Base-by-base conservation (phyloP, 2,113 vertebrate species). In the Pteronura brasiliensis region DNA sequence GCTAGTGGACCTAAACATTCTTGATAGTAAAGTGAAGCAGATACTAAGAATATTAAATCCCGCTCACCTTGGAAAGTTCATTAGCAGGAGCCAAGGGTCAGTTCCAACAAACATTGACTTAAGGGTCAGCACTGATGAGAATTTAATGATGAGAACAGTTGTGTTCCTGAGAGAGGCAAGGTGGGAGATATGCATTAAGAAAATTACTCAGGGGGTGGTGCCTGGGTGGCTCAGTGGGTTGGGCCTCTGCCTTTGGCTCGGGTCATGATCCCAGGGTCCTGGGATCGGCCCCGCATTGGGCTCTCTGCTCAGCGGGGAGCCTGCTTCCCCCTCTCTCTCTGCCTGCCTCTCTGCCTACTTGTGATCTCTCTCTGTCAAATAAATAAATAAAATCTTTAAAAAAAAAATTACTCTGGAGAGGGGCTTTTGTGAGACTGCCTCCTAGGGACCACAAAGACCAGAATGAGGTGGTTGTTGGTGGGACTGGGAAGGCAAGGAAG, bases 81-180 rank as follows among this genome's bases (percentile, higher is more conserved):
- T 92, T 94, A 92, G 44, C 61, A 90, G 36, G 69, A 86, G 34
- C 8, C 80, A 90, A 52, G 42, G 95, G 84, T 74, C 85, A 95
- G 59, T 39, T 87, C 67, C 69, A 90, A 72, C 25, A 79, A 85
- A 77, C 63, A 88, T 29, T 80, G 90, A 72, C 52, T 44, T 52
- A 49, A 63, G 87, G 29, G 7, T 55, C 59, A 63, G 20, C 7
- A 65, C 61, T 81, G 42, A 91, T 55, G 65, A 86, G 82, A 63
- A 86, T 23, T 91, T 83, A 95, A 88, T 74, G 92, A 80, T 83
- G 82, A 72, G 10, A 27, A 71, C 65, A 52, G 63, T 52, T 97
- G 72, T 86, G 74, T 34, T 94, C 21, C 52, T 74, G n/a, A 81
- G 71, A n/a, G 34, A 47, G 57, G 72, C 59, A 59, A 59, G 55